Evolutionary conservation across 2,797 vertebrate genomes (phyloP).

Genomic region (Acanthiza pusilla): DNA sequence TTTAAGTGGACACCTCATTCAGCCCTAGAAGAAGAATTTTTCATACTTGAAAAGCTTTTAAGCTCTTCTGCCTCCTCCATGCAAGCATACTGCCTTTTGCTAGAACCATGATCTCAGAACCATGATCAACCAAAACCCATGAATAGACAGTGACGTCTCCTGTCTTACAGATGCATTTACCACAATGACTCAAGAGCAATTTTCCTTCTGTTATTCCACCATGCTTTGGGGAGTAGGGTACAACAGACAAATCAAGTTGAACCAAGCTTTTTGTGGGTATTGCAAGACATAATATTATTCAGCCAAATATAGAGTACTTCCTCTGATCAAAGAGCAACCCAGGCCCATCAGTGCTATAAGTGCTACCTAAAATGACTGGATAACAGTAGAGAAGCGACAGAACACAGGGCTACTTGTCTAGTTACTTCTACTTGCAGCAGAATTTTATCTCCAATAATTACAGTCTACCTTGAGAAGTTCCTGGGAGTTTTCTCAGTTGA

Average conservation of each 20-base stretch:
- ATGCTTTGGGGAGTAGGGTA: background rate
- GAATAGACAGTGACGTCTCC: background rate
- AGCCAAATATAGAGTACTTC: background rate
- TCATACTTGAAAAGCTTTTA: background rate
- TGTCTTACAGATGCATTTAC: background rate
- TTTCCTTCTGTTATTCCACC: constrained; percentile 6
- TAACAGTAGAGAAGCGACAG: background rate
- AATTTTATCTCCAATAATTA: constrained; percentile 26
- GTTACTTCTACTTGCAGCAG: background rate
- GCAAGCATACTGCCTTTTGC: background rate
- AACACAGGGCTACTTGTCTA: background rate
- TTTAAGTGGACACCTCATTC: background rate
- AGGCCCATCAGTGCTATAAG: background rate
- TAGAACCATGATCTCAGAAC: background rate
- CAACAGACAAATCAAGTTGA: background rate
- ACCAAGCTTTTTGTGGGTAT: background rate
- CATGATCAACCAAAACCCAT: background rate
- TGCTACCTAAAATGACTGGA: background rate
- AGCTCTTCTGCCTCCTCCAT: background rate
- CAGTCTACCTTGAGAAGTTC: background rate
- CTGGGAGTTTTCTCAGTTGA: background rate
- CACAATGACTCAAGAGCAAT: background rate
- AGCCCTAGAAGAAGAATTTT: background rate
- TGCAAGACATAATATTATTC: background rate
- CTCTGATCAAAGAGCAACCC: background rate